These are phyloP conservation scores for Nephila pilipes DNA, from an alignment of 1,140 invertebrate genomes.

Conservation along the genomic window DNA sequence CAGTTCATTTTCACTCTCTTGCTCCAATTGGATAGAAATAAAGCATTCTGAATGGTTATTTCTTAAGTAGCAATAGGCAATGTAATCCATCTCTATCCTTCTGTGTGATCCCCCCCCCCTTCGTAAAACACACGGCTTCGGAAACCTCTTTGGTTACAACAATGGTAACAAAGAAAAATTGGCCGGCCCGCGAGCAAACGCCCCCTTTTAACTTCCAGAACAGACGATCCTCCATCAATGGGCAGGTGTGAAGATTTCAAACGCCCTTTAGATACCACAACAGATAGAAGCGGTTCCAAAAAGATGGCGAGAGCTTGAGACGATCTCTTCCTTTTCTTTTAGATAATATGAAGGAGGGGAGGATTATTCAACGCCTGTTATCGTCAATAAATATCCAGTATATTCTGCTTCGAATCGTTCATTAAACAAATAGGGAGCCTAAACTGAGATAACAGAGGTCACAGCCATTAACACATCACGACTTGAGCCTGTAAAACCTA, in stretches of 20 bases:
- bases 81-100: slow-evolving; percentile 20
- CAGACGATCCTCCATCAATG: slow-evolving; percentile 63
- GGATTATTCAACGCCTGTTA: slow-evolving; percentile 68
- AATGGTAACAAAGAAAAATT: slow-evolving; percentile 20
- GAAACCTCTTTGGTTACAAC: slow-evolving; percentile 36
- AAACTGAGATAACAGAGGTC: slow-evolving; percentile 77
- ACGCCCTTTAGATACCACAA: slow-evolving; percentile 68
- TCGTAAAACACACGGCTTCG: neutral
- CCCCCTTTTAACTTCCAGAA: slow-evolving; percentile 35
- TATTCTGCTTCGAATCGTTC: slow-evolving; percentile 73
- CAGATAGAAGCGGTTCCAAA: slow-evolving; percentile 67
- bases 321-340: slow-evolving; percentile 54
- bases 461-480: slow-evolving; percentile 76
- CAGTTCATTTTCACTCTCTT: neutral
- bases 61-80: neutral
- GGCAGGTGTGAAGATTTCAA: slow-evolving; percentile 70
- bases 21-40: neutral
- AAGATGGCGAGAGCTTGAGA: slow-evolving; percentile 13
- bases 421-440: slow-evolving; percentile 76
- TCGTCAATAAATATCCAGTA: slow-evolving; percentile 77
- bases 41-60: neutral
- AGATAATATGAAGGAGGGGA: slow-evolving; percentile 38
- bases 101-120: neutral
- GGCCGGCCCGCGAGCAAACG: neutral
- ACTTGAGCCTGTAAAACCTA: slow-evolving; percentile 71